phyloP scores from a whole-genome alignment of 2,797 vertebrate species.

The Alauda arvensis region DNA sequence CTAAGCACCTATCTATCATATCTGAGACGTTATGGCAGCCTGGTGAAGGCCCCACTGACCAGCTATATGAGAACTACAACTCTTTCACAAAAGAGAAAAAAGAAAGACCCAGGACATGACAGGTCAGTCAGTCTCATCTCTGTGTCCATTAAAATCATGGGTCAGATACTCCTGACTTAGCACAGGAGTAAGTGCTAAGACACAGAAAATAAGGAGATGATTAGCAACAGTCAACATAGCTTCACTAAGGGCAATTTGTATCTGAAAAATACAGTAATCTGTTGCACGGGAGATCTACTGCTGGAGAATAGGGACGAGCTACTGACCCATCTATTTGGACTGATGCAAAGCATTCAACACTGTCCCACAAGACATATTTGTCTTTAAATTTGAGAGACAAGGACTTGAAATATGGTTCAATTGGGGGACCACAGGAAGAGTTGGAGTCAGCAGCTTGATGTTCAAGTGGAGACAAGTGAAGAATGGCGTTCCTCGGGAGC shows the following conservation, averaged over 20 bases:
- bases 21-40: background rate
- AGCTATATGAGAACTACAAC: background rate
- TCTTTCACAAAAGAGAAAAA: background rate
- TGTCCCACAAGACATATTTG: background rate
- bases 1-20: background rate
- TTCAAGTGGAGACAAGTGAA: background rate
- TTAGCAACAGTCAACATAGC: background rate
- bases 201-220: background rate
- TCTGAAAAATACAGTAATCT: background rate
- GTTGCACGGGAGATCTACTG: too few relatives aligned
- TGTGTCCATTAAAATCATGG: background rate
- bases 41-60: background rate
- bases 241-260: background rate
- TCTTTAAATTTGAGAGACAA: background rate
- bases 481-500: background rate
- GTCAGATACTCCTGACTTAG: too few relatives aligned
- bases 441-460: background rate
- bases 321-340: too few relatives aligned
- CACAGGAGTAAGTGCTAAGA: too few relatives aligned
- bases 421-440: background rate
- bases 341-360: background rate
- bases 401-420: too few relatives aligned
- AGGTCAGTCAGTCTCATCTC: background rate
- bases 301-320: background rate
- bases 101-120: background rate